These are phyloP conservation scores for Melanostoma mellinum DNA, from an alignment of 2,888 invertebrate species.

Conservation along the genomic window DNA sequence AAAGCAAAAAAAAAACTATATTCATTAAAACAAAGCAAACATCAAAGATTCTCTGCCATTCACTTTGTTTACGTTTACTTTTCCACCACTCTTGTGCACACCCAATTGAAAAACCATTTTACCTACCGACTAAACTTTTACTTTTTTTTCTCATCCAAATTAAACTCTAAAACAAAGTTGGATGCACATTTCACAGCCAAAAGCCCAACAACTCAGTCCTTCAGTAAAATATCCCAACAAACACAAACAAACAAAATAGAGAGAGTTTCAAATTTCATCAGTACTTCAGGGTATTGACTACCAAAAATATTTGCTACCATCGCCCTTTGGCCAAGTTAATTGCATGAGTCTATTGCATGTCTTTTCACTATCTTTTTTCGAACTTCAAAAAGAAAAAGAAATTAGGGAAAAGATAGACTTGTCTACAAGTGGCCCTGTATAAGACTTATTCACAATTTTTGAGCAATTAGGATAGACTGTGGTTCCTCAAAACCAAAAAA, in stretches of 20 bases:
- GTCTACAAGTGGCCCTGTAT: constrained; percentile 9
- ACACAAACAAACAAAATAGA: constrained; percentile 9
- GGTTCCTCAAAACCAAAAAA: constrained; percentile 13
- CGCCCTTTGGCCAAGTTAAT: constrained; percentile 24
- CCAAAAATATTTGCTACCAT: constrained; percentile 2
- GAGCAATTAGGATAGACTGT: constrained; percentile 16
- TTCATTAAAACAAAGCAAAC: constrained; percentile 24
- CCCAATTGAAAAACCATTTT: constrained; percentile 14
- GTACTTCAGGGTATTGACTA: background rate
- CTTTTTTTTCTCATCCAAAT: constrained; percentile 1
- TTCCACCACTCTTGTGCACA: constrained; percentile 1
- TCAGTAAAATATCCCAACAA: background rate
- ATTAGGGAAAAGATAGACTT: background rate
- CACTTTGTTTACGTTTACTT: constrained; percentile 19
- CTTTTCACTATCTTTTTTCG: background rate
- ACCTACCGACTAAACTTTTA: constrained; percentile 4
- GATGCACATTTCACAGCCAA: background rate
- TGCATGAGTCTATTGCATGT: constrained; percentile 8
- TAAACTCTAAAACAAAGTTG: constrained; percentile 25
- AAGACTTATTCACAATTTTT: constrained; percentile 5
- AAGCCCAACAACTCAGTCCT: background rate
- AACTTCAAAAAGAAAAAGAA: background rate
- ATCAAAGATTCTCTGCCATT: background rate
- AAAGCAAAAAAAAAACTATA: constrained; percentile 4
- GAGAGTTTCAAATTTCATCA: constrained; percentile 31